Base-by-base conservation (phyloP, 2,888 invertebrate species). In the Parascotia fuliginaria region DNA sequence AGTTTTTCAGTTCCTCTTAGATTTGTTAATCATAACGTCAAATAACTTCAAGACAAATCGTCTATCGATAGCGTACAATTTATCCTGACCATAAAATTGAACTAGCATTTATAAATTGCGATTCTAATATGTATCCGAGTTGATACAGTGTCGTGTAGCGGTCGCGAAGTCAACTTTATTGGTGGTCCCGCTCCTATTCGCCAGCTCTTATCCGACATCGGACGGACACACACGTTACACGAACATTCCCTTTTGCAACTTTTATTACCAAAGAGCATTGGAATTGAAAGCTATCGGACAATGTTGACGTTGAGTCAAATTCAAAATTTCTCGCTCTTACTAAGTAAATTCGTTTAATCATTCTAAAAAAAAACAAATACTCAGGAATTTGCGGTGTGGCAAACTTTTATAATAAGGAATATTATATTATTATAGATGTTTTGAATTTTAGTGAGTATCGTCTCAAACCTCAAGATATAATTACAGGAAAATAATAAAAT, bases 151-250 rank as follows among this genome's bases (percentile, higher is more conserved):
- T 68, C 56, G 57, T 41, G 44, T 42, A 58, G 57, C 55, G 64
- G 58, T 62, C 52, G 50, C 44, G 55, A 45, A 56, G 62, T 58
- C 61, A 59, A 62, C 74, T 65, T 62, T 72, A 77, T 72, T 70
- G 79, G 79, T 78, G 79, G 79, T 79, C 79, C 51, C 27, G 55
- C 28, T 58, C 73, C 70, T 77, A 79, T 79, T 79, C 78, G 76
- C 69, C 34, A 57, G 42, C 40, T 65, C 65, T 78, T 79, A 79
- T 79, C 79, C 59, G 54, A 60, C 70, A 79, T 77, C 77, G 47
- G 52, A 55, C 62, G 73, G 52, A 73, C 70, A 73, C 75, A 72
- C 78, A 73, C 66, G 63, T 54, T 47, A 40, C 53, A 42, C 34
- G 52, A 47, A 60, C 68, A 55, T 60, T 66, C 56, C 45, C 55